These are phyloP conservation scores for Cylas formicarius DNA, from an alignment of 1,140 invertebrate species.

Conservation along the genomic window DNA sequence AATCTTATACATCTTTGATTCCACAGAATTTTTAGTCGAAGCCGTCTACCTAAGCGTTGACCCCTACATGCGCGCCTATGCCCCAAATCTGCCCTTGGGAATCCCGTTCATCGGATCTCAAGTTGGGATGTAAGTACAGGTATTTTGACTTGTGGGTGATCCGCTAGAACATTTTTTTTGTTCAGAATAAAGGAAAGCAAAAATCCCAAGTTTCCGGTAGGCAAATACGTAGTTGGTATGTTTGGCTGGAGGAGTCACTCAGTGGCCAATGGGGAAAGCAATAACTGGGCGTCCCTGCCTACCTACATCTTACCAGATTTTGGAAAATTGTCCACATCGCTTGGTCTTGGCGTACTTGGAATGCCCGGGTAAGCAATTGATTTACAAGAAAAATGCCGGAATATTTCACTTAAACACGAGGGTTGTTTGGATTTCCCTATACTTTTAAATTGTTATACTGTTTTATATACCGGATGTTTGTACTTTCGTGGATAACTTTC, in stretches of 20 bases:
- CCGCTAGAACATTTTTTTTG: too few relatives aligned
- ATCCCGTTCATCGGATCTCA: conserved; percentile 17
- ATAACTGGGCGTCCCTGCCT: not conserved
- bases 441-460: not conserved
- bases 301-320: conserved; percentile 37
- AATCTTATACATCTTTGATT: conserved; percentile 10
- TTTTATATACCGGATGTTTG: conserved; percentile 47
- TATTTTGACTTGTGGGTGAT: not conserved
- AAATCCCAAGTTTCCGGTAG: not conserved
- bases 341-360: conserved; percentile 32
- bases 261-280: conserved; percentile 34
- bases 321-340: conserved; percentile 44
- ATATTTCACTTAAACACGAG: too few relatives aligned
- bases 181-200: conserved; percentile 1
- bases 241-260: conserved; percentile 54
- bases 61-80: conserved; percentile 60
- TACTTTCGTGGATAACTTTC: conserved; percentile 53
- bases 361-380: conserved; percentile 32
- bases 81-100: conserved; percentile 19
- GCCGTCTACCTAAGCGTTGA: conserved; percentile 64
- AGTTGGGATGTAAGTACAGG: conserved; percentile 17
- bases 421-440: not conserved
- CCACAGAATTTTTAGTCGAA: conserved; percentile 51
- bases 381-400: too few relatives aligned
- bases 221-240: not conserved